phyloP scores from a whole-genome alignment of 2,113 vertebrate species.

The Brachyhypopomus occidentalis region DNA sequence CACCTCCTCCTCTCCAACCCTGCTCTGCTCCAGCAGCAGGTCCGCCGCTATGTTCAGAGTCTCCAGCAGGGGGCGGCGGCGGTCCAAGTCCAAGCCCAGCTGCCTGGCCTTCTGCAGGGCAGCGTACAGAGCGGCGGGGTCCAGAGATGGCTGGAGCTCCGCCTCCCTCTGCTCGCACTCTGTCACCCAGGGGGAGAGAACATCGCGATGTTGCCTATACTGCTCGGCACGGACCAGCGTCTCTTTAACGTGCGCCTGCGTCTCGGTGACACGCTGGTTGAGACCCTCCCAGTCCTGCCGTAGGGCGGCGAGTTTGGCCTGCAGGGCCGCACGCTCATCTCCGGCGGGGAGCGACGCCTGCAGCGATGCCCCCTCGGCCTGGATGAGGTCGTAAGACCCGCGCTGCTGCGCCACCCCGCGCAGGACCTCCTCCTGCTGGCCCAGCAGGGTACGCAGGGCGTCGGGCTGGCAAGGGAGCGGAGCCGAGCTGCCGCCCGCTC shows the following conservation, averaged over 20 bases:
- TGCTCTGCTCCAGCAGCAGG: constrained; percentile 86
- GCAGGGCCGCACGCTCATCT: constrained; percentile 83
- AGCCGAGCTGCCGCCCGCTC: constrained; percentile 63
- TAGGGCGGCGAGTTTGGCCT: constrained; percentile 80
- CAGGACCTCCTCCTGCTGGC: constrained; percentile 88
- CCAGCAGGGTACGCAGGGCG: constrained; percentile 81
- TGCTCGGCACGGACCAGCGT: constrained; percentile 86
- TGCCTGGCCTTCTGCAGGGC: constrained; percentile 82
- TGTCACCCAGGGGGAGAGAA: constrained; percentile 86
- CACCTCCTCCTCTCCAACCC: constrained; percentile 86
- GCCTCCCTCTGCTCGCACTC: constrained; percentile 80
- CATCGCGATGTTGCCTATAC: constrained; percentile 82
- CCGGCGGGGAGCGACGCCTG: constrained; percentile 84
- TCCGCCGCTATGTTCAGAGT: constrained; percentile 88
- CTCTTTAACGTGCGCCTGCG: constrained; percentile 80
- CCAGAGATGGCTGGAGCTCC: constrained; percentile 81
- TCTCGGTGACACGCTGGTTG: constrained; percentile 78
- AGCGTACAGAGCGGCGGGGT: constrained; percentile 82
- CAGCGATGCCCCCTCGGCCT: constrained; percentile 85
- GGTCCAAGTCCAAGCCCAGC: constrained; percentile 85
- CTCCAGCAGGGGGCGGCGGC: constrained; percentile 85
- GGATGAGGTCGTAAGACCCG: constrained; percentile 93
- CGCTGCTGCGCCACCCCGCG: constrained; percentile 89
- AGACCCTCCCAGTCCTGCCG: constrained; percentile 89
- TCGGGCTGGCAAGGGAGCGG: constrained; percentile 85